Base-by-base conservation (phyloP, 1,140 invertebrate species). In the Hyles euphorbiae region DNA sequence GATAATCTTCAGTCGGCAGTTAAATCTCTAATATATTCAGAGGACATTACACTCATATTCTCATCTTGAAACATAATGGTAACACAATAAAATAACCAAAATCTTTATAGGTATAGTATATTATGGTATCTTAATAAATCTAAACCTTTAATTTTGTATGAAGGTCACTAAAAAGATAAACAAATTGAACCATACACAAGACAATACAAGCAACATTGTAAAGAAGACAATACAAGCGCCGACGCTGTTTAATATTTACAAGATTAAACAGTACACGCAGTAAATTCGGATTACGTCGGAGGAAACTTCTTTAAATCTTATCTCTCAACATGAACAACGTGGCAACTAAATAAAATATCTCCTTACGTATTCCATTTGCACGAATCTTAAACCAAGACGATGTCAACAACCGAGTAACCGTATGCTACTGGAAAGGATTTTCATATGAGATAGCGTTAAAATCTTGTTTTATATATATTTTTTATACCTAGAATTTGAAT, bases 351-450 rank as follows among this genome's bases (percentile, higher is more conserved):
- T 22, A 22, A 22, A 22, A 22, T 22, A 22, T 22, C 22, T n/a
- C 5, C 10, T 54, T 45, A 44, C 40, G 36, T 44, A 54, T 54
- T 54, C 40, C 3, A 7, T 54, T 54, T 54, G 50, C 50, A 52
- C 50, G 33, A 34, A 52, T 32, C 7, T 50, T 34, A 34, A 22
- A 52, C 32, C 50, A 3, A 34, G 50, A 34, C 36, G 6, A 45
- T 44, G 53, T 54, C 53, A 43, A 54, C 36, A 43, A 44, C 53
- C 53, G 36, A 32, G 40, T 12, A 9, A 7, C 40, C 43, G 11
- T 12, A 44, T 44, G 53, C 53, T 54, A 54, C 53, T 54, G 53
- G 53, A 54, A 45, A 44, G 8, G 53, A 54, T 54, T 32, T 45
- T 43, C 32, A 22, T 10, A 9, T 44, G 5, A 45, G 53, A 44